These are phyloP conservation scores for Planococcus citri DNA, from an alignment of 1,140 invertebrate species.

Conservation along the genomic window DNA sequence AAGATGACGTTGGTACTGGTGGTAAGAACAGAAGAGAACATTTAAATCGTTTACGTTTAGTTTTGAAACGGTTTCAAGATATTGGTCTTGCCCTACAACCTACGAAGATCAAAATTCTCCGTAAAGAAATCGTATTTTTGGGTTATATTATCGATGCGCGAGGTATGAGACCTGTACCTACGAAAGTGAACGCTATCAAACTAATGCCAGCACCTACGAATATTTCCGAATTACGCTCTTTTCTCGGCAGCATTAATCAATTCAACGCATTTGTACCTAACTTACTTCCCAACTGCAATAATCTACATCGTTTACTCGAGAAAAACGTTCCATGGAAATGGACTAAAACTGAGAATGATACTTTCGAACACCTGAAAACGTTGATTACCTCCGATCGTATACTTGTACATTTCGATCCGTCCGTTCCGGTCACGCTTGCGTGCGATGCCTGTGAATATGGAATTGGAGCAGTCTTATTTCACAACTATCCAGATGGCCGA, in stretches of 20 bases:
- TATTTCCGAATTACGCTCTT: neutral
- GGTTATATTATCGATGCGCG: neutral
- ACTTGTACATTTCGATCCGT: constrained; percentile 30
- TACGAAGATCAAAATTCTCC: neutral
- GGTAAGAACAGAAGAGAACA: neutral
- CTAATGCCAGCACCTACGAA: neutral
- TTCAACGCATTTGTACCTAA: neutral
- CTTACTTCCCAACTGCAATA: neutral
- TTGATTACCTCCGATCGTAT: constrained; percentile 23
- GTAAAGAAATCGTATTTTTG: neutral
- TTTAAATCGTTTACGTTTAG: neutral
- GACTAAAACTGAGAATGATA: neutral
- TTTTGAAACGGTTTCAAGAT: neutral
- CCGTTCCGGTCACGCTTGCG: constrained; percentile 30
- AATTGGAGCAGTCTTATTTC: constrained; percentile 30
- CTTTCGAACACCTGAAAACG: constrained; percentile 25
- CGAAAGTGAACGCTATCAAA: neutral
- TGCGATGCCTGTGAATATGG: constrained; percentile 31
- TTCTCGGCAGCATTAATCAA: neutral
- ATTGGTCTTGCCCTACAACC: neutral
- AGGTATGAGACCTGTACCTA: neutral
- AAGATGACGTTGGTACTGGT: neutral
- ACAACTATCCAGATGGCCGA: constrained; percentile 30
- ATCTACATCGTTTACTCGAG: neutral
- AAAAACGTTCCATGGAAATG: neutral